These are phyloP conservation scores for Anas platyrhynchos DNA, from an alignment of 2,113 vertebrate species.

Conservation along the genomic window DNA sequence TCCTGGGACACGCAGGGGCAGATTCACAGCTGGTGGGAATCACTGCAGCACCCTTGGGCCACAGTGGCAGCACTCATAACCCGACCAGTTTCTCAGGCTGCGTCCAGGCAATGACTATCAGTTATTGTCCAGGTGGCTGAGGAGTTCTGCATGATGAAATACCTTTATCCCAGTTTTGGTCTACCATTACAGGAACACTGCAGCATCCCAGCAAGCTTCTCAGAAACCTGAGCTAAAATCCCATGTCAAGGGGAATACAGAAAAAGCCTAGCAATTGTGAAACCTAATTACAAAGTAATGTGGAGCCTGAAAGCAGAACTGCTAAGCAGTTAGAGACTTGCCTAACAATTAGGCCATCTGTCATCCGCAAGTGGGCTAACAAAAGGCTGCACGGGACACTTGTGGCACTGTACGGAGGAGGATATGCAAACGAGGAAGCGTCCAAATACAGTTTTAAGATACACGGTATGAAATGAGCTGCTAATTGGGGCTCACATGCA, in stretches of 20 bases:
- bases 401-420: neutral
- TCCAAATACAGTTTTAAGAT: neutral
- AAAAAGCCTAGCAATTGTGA: neutral
- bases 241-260: neutral
- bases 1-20: neutral
- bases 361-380: neutral
- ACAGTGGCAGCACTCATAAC: neutral
- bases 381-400: neutral
- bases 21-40: neutral
- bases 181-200: rapidly evolving
- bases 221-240: neutral
- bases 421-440: neutral
- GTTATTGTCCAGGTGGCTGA: neutral
- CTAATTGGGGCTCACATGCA: neutral
- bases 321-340: neutral
- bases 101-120: neutral
- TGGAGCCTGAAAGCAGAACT: constrained; percentile 2
- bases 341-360: neutral
- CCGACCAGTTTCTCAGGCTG: neutral
- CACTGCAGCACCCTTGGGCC: neutral
- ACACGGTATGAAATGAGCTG: neutral
- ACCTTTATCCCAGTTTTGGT: neutral
- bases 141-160: neutral
- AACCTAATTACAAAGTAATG: constrained; percentile 2
- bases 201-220: neutral